Conservation (phyloP, 2,113 vertebrate species). For the Carassius auratus region DNA sequence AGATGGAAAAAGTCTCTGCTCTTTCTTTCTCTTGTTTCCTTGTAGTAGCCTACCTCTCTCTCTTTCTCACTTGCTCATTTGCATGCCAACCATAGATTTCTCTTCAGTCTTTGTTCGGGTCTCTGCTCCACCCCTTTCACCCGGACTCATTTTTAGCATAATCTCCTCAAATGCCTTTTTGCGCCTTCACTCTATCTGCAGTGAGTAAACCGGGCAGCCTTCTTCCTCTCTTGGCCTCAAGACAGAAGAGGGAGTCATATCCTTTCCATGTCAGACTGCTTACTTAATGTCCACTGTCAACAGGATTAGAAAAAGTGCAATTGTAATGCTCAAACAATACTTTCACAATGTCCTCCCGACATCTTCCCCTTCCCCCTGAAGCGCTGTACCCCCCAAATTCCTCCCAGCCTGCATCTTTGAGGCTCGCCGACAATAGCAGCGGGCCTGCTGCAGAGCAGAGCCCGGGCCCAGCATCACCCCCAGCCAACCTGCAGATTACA, state of each 20-base stretch:
- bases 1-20: slow-evolving; percentile 77
- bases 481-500: slow-evolving; percentile 81
- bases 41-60: slow-evolving; percentile 43
- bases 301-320: slow-evolving; percentile 82
- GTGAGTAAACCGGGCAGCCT: slow-evolving; percentile 59
- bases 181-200: slow-evolving; percentile 56
- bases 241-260: slow-evolving; percentile 72
- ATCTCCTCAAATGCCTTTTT: slow-evolving; percentile 72
- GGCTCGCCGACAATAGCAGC: slow-evolving; percentile 80
- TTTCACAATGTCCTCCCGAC: slow-evolving; percentile 64
- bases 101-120: slow-evolving; percentile 72
- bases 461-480: slow-evolving; percentile 73
- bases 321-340: slow-evolving; percentile 81
- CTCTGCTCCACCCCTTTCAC: slow-evolving; percentile 72
- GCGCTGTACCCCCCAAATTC: neutral
- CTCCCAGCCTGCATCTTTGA: slow-evolving; percentile 78
- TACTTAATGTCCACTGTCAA: slow-evolving; percentile 84
- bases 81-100: slow-evolving; percentile 69
- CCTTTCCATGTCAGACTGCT: slow-evolving; percentile 80
- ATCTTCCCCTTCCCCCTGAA: slow-evolving; percentile 51
- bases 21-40: slow-evolving; percentile 67
- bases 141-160: slow-evolving; percentile 80
- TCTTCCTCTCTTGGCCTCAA: slow-evolving; percentile 59
- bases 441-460: slow-evolving; percentile 78
- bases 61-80: slow-evolving; percentile 60